Evolutionary conservation across 2,797 vertebrate genomes (phyloP).

Genomic region (Pangasius larnaudii): DNA sequence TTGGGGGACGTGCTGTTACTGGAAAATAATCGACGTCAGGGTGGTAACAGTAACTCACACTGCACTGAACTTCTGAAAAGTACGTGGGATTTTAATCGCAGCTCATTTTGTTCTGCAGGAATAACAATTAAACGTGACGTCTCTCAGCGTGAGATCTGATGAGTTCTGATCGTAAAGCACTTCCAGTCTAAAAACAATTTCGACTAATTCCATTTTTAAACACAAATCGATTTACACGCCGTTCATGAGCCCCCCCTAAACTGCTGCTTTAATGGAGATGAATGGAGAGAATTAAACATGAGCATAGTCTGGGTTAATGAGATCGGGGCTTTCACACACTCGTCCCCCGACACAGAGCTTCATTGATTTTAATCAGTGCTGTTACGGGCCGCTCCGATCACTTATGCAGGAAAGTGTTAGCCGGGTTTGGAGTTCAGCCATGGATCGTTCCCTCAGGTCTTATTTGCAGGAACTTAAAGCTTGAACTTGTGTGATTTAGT

Average conservation of each 20-base stretch:
- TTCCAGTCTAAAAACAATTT: background rate
- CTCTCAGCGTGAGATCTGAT: background rate
- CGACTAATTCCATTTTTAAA: background rate
- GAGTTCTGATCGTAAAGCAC: background rate
- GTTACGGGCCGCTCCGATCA: slow-evolving; percentile 2
- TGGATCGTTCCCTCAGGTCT: background rate
- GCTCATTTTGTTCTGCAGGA: background rate
- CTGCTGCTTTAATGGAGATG: background rate
- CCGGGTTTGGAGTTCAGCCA: background rate
- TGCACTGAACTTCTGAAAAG: background rate
- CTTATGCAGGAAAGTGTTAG: background rate
- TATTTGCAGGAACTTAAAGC: background rate
- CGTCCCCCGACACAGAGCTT: slow-evolving; percentile 1
- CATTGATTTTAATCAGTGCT: slow-evolving; percentile 51
- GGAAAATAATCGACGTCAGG: background rate
- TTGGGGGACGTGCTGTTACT: background rate
- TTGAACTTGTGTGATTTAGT: background rate
- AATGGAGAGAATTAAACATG: slow-evolving; percentile 26
- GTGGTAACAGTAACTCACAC: background rate
- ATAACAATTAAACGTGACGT: background rate
- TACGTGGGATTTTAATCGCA: background rate
- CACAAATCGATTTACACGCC: background rate
- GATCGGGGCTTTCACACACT: slow-evolving; percentile 8
- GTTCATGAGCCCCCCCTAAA: background rate
- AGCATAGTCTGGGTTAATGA: slow-evolving; percentile 20